Conservation (phyloP, 1,140 invertebrate genomes). For the Chironomus tepperi region DNA sequence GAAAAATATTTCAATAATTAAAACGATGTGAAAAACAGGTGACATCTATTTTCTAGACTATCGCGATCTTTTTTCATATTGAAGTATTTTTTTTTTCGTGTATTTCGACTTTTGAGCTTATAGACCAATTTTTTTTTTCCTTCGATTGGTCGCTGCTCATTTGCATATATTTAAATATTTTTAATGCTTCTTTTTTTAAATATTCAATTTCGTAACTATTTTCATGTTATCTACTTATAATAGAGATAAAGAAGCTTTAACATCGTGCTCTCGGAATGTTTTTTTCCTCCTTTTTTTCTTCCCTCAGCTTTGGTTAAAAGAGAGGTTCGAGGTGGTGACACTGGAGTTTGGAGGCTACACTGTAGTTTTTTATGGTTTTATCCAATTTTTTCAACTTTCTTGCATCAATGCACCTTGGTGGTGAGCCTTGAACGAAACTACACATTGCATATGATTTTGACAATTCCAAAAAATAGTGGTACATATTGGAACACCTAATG, state of each 20-base stretch:
- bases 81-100: background rate
- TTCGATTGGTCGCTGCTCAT: background rate
- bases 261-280: background rate
- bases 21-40: slow-evolving; percentile 20
- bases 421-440: no score
- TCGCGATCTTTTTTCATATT: background rate
- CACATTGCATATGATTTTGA: no score
- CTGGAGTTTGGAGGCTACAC: no score
- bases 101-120: background rate
- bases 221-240: slow-evolving; percentile 7
- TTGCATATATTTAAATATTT: slow-evolving; percentile 19
- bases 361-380: no score
- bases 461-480: no score
- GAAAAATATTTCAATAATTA: slow-evolving; percentile 16
- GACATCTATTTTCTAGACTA: slow-evolving; percentile 18
- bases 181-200: slow-evolving; percentile 20
- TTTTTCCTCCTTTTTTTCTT: background rate
- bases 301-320: background rate
- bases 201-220: slow-evolving; percentile 22
- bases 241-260: slow-evolving; percentile 20
- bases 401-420: no score
- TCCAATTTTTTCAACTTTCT: no score
- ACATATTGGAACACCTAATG: no score
- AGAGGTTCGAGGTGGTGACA: background rate
- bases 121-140: background rate